Percentiles rank a stretch among this genome's conserved stretches.
These are phyloP conservation scores for Urocyon cinereoargenteus DNA, from an alignment of 2,797 vertebrate genomes.

Conservation along the genomic window DNA sequence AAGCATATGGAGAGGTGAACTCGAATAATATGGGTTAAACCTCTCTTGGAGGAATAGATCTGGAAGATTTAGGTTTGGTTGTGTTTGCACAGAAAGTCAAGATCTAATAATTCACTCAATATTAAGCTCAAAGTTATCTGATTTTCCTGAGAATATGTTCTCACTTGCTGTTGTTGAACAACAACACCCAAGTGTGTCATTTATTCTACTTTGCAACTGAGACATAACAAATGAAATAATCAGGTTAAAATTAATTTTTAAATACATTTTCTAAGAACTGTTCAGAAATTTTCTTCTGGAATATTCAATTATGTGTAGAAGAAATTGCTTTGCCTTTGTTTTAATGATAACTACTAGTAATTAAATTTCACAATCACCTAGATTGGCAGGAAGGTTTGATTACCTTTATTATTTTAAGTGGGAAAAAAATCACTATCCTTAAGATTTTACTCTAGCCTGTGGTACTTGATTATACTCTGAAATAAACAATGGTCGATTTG, in stretches of 20 bases:
- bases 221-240: slow-evolving; percentile 58
- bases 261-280: slow-evolving; percentile 65
- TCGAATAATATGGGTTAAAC: background rate
- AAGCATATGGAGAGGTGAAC: background rate
- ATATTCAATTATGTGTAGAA: slow-evolving; percentile 65
- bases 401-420: slow-evolving; percentile 69
- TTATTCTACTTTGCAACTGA: background rate
- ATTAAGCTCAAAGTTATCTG: background rate
- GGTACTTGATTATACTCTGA: slow-evolving; percentile 65
- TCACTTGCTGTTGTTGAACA: background rate
- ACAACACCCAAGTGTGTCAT: background rate
- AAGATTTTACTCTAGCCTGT: slow-evolving; percentile 65
- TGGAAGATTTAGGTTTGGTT: background rate
- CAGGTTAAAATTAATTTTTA: slow-evolving; percentile 70
- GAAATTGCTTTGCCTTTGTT: slow-evolving; percentile 68
- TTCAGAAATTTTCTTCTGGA: slow-evolving; percentile 66
- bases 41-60: background rate
- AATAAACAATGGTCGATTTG: slow-evolving; percentile 68
- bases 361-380: slow-evolving; percentile 74
- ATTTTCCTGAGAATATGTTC: slow-evolving; percentile 9
- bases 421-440: background rate
- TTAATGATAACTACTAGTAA: slow-evolving; percentile 70
- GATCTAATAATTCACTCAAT: background rate
- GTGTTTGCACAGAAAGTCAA: slow-evolving; percentile 31
- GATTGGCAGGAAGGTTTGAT: slow-evolving; percentile 70